Evolutionary conservation across 1,140 invertebrate genomes (phyloP).

Genomic region (Cephus cinctus): DNA sequence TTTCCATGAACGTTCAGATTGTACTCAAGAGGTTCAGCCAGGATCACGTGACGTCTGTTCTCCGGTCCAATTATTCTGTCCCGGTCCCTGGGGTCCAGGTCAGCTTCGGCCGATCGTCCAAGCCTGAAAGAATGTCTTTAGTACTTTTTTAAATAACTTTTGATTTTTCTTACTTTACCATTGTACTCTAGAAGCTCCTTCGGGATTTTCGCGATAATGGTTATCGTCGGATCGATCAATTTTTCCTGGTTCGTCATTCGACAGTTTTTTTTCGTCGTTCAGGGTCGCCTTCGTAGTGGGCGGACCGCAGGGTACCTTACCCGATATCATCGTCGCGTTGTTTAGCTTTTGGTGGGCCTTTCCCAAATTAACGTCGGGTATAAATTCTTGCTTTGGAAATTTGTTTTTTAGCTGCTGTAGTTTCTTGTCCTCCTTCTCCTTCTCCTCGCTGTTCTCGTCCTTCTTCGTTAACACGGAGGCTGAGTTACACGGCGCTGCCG

Average conservation of each 20-base stretch:
- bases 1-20: constrained; percentile 1
- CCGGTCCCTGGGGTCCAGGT: too few species aligned
- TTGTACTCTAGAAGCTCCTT: background rate
- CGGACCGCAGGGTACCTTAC: too few species aligned
- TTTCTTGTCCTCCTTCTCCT: constrained; percentile 14
- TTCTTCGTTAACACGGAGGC: constrained; percentile 9
- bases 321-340: too few species aligned
- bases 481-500: too few species aligned
- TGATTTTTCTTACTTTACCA: background rate
- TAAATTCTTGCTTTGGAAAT: constrained; percentile 25
- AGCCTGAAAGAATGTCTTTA: too few species aligned
- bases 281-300: too few species aligned
- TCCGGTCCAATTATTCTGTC: too few species aligned
- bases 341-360: too few species aligned
- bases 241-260: background rate
- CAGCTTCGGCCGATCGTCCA: background rate
- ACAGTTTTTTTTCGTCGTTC: background rate
- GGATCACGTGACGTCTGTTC: too few species aligned
- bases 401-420: constrained; percentile 10
- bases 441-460: constrained; percentile 19
- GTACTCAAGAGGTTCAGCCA: constrained; percentile 6
- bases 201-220: background rate
- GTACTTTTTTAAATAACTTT: too few species aligned
- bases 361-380: constrained; percentile 6
- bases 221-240: background rate